Base-by-base conservation (phyloP, 2,888 invertebrate genomes). In the Ectemnius cavifrons region DNA sequence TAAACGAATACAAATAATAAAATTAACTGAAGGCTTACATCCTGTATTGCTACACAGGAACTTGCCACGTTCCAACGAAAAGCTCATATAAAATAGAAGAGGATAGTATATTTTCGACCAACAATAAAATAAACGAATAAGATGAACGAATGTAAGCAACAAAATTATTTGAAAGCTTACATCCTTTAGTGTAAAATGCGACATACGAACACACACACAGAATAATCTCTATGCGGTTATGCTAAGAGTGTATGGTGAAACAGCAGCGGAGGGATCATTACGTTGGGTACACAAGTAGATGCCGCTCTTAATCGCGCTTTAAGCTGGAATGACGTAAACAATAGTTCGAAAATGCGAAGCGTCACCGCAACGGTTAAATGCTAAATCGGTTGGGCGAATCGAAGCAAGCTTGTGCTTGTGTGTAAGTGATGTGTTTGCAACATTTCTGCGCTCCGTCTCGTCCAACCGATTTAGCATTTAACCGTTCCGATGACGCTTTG, bases 351-450 rank as follows among this genome's bases (percentile, higher is more conserved):
- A 86, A 85, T 82, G 84, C 83, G 81, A 11, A 86, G 79, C 85
- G 85, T 86, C 87, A 88, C 88, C 87, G 86, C 84, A 83, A 87
- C 85, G 87, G 37, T 89, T 88, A 88, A 89, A 88, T 86, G 88
- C 85, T 87, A 86, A 89, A 89, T 88, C 74, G 81, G 57, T 64
- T 71, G 74, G 59, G 63, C 77, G 75, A 70, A n/a, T n/a, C n/a
- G n/a, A n/a, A n/a, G n/a, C n/a, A n/a, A n/a, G n/a, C n/a, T n/a
- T n/a, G n/a, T n/a, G n/a, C n/a, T n/a, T n/a, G n/a, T n/a, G n/a
- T n/a, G n/a, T n/a, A n/a, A n/a, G n/a, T n/a, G n/a, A n/a, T n/a
- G n/a, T n/a, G n/a, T n/a, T n/a, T n/a, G n/a, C n/a, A n/a, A n/a
- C 57, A 56, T 63, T 23, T 64, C 77, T 61, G 66, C 49, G 37